phyloP scores from a whole-genome alignment of 2,888 invertebrate genomes.

The Synanthedon vespiformis region DNA sequence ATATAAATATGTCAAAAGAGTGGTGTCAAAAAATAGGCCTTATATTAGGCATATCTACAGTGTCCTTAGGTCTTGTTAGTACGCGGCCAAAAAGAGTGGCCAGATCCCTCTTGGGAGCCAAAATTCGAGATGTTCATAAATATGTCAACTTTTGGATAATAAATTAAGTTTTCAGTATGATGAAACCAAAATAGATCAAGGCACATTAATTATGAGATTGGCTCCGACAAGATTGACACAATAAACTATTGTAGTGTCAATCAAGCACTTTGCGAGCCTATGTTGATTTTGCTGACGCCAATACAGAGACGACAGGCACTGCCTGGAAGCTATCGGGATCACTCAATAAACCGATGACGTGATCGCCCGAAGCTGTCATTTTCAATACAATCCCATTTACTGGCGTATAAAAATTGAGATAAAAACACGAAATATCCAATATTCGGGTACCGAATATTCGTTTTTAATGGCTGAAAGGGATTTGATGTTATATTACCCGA shows the following conservation, averaged over 20 bases:
- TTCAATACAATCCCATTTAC: neutral
- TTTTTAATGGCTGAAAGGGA: slow-evolving; percentile 2
- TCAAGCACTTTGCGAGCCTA: neutral
- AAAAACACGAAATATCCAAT: neutral
- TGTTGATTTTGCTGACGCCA: neutral
- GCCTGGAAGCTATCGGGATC: neutral
- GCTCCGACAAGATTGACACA: too few relatives aligned
- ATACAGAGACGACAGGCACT: neutral
- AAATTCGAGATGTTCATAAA: too few relatives aligned
- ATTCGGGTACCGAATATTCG: neutral
- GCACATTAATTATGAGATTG: too few relatives aligned
- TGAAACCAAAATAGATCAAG: too few relatives aligned
- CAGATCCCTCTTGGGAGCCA: too few relatives aligned
- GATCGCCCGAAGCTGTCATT: slow-evolving; percentile 1
- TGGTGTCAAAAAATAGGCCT: too few relatives aligned
- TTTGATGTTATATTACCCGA: neutral
- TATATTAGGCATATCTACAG: too few relatives aligned
- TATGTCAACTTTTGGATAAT: too few relatives aligned
- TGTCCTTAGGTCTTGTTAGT: too few relatives aligned
- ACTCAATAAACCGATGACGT: neutral
- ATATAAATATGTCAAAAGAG: too few relatives aligned
- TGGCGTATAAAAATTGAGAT: neutral
- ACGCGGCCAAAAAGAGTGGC: too few relatives aligned
- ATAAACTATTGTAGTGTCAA: neutral
- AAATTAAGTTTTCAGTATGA: too few relatives aligned